Percentiles rank a stretch among this genome's conserved stretches.
These are phyloP conservation scores for Phylloscopus trochiloides DNA, from an alignment of 2,113 vertebrate genomes.

Conservation along the genomic window DNA sequence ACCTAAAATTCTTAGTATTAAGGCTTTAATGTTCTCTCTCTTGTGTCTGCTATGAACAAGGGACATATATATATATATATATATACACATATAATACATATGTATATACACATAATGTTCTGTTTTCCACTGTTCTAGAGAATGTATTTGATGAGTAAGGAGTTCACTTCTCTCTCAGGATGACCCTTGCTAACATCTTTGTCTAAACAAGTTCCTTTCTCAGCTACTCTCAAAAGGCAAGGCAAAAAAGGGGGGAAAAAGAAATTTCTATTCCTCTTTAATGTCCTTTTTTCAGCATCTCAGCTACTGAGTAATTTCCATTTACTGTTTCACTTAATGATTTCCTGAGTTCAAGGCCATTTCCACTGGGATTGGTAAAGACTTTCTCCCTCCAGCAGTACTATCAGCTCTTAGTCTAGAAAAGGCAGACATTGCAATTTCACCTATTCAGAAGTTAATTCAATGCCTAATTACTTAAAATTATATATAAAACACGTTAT, in stretches of 20 bases:
- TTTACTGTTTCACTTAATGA: background rate
- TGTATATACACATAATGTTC: background rate
- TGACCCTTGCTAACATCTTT: background rate
- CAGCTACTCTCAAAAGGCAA: background rate
- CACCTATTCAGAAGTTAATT: background rate
- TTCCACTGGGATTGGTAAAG: background rate
- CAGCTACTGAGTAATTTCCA: background rate
- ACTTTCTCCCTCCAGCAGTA: background rate
- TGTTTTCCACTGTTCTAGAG: background rate
- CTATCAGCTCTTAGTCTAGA: background rate
- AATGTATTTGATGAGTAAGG: background rate
- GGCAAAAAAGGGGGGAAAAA: rapidly evolving
- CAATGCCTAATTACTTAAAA: background rate
- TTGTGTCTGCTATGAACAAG: background rate
- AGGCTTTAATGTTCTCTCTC: background rate
- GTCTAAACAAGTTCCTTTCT: background rate
- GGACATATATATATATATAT: background rate
- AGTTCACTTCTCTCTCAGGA: background rate
- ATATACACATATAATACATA: background rate
- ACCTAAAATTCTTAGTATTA: background rate
- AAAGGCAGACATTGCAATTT: background rate
- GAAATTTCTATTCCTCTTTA: background rate
- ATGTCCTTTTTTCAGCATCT: background rate
- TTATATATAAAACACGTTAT: background rate
- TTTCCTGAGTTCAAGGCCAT: background rate